These are phyloP conservation scores for Aricia agestis DNA, from an alignment of 1,140 invertebrate genomes.

Conservation along the genomic window DNA sequence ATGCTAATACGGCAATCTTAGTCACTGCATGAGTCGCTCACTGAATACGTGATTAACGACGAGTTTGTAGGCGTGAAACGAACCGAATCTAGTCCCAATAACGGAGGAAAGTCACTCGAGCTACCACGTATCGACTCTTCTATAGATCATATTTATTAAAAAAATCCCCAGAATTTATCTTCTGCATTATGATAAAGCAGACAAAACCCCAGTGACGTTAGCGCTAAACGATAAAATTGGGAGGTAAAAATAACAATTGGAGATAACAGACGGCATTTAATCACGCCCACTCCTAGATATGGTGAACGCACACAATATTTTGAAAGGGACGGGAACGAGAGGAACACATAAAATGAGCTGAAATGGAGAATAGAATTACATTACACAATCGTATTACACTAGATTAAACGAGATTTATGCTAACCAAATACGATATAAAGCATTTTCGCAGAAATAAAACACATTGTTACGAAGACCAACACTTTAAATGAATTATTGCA, in stretches of 20 bases:
- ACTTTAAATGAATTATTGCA: not conserved
- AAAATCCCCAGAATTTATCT: not conserved
- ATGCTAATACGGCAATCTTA: slow-evolving; percentile 44
- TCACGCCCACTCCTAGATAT: not conserved
- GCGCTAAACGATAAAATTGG: not conserved
- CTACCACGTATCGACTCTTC: too few species aligned
- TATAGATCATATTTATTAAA: not conserved
- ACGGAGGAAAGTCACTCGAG: not conserved
- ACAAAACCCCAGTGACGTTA: not conserved
- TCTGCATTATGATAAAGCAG: not conserved
- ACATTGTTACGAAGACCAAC: too few species aligned
- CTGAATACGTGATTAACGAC: slow-evolving; percentile 55
- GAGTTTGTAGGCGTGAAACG: slow-evolving; percentile 51
- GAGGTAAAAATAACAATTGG: not conserved
- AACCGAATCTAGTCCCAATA: slow-evolving; percentile 50
- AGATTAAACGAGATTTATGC: not conserved
- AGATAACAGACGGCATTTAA: not conserved
- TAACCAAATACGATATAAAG: not conserved
- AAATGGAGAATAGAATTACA: not conserved
- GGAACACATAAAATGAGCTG: not conserved
- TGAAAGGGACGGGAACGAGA: not conserved
- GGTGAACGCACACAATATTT: not conserved
- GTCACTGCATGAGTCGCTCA: slow-evolving; percentile 48
- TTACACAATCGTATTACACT: not conserved
- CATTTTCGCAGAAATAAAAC: not conserved